Percentiles rank a stretch among this genome's conserved stretches.
Evolutionary conservation across 2,888 invertebrate species (phyloP).

Genomic region (Sabatieria punctata): DNA sequence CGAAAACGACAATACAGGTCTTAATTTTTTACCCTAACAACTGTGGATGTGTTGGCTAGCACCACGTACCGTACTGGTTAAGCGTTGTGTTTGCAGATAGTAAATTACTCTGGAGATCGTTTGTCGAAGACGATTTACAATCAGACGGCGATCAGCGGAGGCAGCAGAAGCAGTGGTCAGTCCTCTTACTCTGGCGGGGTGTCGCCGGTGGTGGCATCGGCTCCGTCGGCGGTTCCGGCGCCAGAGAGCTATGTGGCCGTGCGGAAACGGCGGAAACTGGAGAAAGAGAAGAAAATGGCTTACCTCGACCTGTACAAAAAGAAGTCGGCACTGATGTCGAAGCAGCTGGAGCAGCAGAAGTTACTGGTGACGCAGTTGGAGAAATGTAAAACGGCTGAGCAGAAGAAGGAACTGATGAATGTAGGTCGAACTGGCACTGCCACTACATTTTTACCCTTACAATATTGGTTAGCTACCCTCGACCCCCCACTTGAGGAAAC

Average conservation of each 20-base stretch:
- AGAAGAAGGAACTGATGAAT: slow-evolving; percentile 54
- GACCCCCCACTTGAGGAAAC: no score
- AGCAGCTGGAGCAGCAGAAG: slow-evolving; percentile 71
- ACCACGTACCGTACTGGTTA: no score
- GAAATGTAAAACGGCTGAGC: slow-evolving; percentile 46
- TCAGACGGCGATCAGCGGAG: slow-evolving; percentile 31
- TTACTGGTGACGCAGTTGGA: slow-evolving; percentile 62
- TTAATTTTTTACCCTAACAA: slow-evolving; percentile 1
- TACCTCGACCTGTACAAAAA: slow-evolving; percentile 53
- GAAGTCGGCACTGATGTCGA: slow-evolving; percentile 67
- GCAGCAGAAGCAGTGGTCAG: no score
- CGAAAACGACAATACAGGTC: no score
- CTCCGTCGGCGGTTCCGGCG: no score
- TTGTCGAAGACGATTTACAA: slow-evolving; percentile 41
- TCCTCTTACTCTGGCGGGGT: no score
- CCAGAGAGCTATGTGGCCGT: not conserved
- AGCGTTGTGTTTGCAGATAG: no score
- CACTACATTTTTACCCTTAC: not conserved
- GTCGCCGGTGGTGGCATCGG: no score
- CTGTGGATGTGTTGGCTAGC: no score
- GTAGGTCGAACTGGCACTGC: no score
- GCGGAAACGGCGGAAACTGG: slow-evolving; percentile 7
- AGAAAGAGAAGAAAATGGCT: slow-evolving; percentile 6
- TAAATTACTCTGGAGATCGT: slow-evolving; percentile 31
- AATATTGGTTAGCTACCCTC: no score